A percentile compares a stretch with the other conserved stretches of the same genome.
Evolutionary conservation across 2,797 vertebrate genomes (phyloP).

Genomic region (Enteromius thamalakanensis): DNA sequence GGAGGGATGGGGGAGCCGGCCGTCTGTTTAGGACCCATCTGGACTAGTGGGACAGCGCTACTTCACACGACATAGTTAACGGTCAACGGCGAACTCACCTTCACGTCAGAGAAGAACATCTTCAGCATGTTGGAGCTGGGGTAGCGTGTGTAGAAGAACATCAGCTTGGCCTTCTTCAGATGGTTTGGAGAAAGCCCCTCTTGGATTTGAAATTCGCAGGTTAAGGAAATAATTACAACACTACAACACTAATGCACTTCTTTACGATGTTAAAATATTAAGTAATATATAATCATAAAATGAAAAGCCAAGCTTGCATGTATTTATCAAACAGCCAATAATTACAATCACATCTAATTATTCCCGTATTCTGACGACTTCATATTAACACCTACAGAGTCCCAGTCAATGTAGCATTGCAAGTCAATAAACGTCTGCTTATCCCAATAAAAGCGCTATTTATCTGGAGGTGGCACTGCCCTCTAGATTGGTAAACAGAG

Average conservation of each 20-base stretch:
- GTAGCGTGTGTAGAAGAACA: conserved; percentile 99
- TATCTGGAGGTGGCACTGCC: conserved; percentile 84
- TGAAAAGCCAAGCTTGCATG: neutral
- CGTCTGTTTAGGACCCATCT: conserved; percentile 76
- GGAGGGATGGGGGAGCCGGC: conserved; percentile 60
- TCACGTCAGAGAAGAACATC: conserved; percentile 98
- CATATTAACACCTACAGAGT: conserved; percentile 56
- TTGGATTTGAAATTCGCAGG: conserved; percentile 87
- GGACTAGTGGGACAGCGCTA: conserved; percentile 57
- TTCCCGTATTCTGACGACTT: conserved; percentile 11
- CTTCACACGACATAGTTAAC: conserved; percentile 53
- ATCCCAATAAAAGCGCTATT: conserved; percentile 82
- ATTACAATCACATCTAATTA: conserved; percentile 1
- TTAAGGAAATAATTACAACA: conserved; percentile 80
- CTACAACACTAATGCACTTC: neutral
- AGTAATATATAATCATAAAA: neutral
- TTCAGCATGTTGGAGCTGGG: conserved; percentile 99
- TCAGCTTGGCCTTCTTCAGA: conserved; percentile 99
- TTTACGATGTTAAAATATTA: neutral
- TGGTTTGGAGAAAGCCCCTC: conserved; percentile 98
- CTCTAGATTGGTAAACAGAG: conserved; percentile 86
- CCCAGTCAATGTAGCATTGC: conserved; percentile 75
- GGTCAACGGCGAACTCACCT: conserved; percentile 81
- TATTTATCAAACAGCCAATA: neutral
- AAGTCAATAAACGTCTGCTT: conserved; percentile 81